These are phyloP conservation scores for Oscheius onirici DNA, from an alignment of 2,888 invertebrate genomes.

Conservation along the genomic window DNA sequence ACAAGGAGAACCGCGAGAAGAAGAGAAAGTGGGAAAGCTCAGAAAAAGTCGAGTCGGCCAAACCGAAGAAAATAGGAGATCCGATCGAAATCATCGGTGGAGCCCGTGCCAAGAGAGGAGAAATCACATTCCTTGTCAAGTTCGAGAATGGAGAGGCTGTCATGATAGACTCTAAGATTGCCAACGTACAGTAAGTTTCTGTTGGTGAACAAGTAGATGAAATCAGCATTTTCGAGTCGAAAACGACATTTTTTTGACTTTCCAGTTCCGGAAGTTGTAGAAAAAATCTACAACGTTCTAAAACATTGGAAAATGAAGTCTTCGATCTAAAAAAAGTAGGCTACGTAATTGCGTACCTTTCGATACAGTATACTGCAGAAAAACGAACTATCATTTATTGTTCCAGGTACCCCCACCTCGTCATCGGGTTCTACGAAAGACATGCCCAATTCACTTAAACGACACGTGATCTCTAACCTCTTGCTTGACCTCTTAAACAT, in stretches of 20 bases:
- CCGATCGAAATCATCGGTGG: conserved; percentile 6
- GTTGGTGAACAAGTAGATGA: no score
- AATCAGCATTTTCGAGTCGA: no score
- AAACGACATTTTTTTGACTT: no score
- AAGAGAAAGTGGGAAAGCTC: no score
- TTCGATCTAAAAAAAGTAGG: no score
- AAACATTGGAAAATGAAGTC: no score
- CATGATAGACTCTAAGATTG: conserved; percentile 18
- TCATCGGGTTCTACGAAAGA: conserved; percentile 23
- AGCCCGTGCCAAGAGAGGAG: not conserved
- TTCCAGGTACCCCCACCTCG: conserved; percentile 24
- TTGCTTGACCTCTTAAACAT: not conserved
- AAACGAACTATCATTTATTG: not conserved
- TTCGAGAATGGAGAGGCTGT: conserved; percentile 20
- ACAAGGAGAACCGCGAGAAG: not conserved
- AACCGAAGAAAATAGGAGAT: not conserved
- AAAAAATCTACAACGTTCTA: no score
- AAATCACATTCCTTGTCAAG: conserved; percentile 19
- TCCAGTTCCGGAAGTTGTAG: no score
- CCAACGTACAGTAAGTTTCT: conserved; percentile 27
- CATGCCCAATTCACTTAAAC: not conserved
- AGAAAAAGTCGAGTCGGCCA: no score
- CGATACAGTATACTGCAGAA: no score
- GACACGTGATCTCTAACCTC: not conserved
- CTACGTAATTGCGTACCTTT: no score